Conservation (phyloP, 2,113 vertebrate species). For the Connochaetes taurinus region DNA sequence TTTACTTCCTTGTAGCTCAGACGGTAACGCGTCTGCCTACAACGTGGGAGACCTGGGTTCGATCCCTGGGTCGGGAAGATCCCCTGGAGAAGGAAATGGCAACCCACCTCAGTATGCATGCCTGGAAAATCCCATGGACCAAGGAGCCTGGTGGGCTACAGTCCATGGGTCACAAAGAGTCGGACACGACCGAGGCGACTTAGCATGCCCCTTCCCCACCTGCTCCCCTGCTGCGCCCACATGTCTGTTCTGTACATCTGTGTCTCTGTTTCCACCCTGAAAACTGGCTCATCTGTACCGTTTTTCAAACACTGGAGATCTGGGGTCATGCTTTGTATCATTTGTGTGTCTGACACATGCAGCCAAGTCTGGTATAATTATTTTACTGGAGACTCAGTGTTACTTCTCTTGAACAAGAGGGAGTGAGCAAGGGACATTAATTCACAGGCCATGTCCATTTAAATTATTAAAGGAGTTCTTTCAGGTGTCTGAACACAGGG, state of each 20-base stretch:
- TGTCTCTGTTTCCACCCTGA: background rate
- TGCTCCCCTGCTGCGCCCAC: background rate
- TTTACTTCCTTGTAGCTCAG: background rate
- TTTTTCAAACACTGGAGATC: background rate
- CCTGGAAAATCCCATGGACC: too few relatives aligned
- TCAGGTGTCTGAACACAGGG: background rate
- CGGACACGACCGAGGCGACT: too few relatives aligned
- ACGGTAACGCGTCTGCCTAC: too few relatives aligned
- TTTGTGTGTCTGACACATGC: background rate
- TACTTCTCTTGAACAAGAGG: background rate
- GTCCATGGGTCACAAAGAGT: too few relatives aligned
- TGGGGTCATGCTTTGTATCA: background rate
- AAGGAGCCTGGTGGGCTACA: too few relatives aligned
- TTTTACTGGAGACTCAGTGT: background rate
- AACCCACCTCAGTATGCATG: too few relatives aligned
- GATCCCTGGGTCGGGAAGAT: too few relatives aligned
- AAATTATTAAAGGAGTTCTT: background rate
- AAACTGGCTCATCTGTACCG: background rate
- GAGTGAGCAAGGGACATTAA: background rate
- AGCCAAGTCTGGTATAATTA: background rate
- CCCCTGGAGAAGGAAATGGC: too few relatives aligned
- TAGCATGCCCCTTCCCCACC: background rate
- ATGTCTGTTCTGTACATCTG: background rate
- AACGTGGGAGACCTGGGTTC: too few relatives aligned
- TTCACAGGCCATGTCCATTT: background rate